Conservation (phyloP, 2,113 vertebrate genomes). For the Hydrolagus affinis region DNA sequence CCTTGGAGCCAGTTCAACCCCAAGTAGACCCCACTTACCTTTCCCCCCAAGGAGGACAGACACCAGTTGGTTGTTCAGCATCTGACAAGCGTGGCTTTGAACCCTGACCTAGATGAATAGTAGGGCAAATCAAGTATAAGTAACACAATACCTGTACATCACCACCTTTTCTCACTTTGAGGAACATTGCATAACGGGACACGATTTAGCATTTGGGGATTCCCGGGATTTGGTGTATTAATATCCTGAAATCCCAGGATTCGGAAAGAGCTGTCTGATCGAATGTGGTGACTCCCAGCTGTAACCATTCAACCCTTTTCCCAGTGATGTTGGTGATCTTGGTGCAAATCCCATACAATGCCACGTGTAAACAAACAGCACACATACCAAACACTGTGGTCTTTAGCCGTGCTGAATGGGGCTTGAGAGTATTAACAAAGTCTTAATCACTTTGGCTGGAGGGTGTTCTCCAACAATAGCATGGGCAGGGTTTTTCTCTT, state of each 20-base stretch:
- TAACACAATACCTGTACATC: no score
- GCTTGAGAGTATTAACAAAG: slow-evolving; percentile 20
- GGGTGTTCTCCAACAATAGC: slow-evolving; percentile 23
- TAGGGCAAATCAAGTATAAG: no score
- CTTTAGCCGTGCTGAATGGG: slow-evolving; percentile 11
- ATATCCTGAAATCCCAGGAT: no score
- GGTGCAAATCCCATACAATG: slow-evolving; percentile 1
- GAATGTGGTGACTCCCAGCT: slow-evolving; percentile 31
- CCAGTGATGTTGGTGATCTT: slow-evolving; percentile 2
- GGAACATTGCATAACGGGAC: no score
- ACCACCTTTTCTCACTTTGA: no score
- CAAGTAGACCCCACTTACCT: no score
- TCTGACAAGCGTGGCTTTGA: no score
- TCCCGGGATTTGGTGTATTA: slow-evolving; percentile 43
- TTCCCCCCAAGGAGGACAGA: no score
- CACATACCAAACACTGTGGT: slow-evolving; percentile 1
- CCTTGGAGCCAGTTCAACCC: no score
- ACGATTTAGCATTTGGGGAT: no score
- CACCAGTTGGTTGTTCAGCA: no score
- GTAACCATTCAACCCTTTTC: neutral
- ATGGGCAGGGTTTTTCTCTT: slow-evolving; percentile 1
- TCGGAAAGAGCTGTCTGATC: slow-evolving; percentile 47
- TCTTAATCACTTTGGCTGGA: slow-evolving; percentile 22
- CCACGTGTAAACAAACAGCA: slow-evolving; percentile 23
- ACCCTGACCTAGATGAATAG: no score